Evolutionary conservation across 1,140 invertebrate genomes (phyloP), one percentile per base, ranked within the genome.

Genomic region (Drosophila cardini): DNA sequence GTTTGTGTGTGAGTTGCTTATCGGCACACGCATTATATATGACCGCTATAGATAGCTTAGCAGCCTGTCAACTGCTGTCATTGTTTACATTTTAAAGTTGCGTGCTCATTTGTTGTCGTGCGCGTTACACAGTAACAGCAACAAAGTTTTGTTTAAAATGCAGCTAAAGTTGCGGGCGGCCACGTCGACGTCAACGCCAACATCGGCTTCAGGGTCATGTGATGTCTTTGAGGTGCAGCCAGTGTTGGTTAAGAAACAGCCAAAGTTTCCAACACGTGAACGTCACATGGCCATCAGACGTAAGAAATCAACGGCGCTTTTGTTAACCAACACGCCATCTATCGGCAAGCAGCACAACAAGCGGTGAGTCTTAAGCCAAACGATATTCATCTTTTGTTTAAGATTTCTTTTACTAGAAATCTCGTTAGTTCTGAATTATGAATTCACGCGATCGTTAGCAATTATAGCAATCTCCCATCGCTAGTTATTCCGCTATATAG

Each of bases 261-360:
- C 95, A 52, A 94, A 94, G 72, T 95, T 95, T 85, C 95, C 95
- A 1, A 95, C 94, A 21, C 93, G 95, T 32, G 95, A 95, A 77
- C 93, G 95, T 73, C 95, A 95, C 86, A 94, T 94, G 75, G 95
- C 95, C 45, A 93, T 95, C 21, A 92, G 94, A 40, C 91, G 94
- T n/a, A 92, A 90, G 72, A 93, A 93, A 76, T 93, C 80, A 45
- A 55, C 53, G 15, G 60, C 46, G 50, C 50, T 73, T 67, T 64
- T 45, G 71, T 70, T 52, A 8, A 42, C 21, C 2, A 43, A 26
- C 15, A 45, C 72, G 73, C 68, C 67, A 63, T 9, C 61, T 76
- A 32, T 57, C 74, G 58, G 58, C 55, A 30, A 55, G 16, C 48
- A 55, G 11, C 8, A 0, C 10, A 34, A 32, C 15, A 58, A 80